Evolutionary conservation across 2,797 vertebrate species (phyloP), one percentile per base, ranked within the genome.

Genomic region (Ctenopoma multispine): DNA sequence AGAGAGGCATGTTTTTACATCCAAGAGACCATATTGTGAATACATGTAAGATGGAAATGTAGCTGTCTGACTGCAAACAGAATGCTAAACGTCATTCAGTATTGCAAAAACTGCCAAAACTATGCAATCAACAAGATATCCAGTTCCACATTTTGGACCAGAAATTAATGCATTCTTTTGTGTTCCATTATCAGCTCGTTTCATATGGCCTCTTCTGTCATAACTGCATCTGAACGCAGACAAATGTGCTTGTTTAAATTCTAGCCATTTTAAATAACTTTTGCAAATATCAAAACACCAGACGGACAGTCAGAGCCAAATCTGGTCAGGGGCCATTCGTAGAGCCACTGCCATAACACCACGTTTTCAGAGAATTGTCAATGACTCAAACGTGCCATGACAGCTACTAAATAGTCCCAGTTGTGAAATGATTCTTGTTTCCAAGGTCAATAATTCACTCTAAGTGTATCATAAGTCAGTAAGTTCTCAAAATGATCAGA

Each of bases 221-320:
- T 24, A 2, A 43, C 63, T 17, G 49, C 60, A 24, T 59, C 51
- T 67, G 17, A 65, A 69, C 10, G 38, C 27, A 72, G 60, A 70
- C 8, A 31, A 67, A 38, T 58, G 8, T 20, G 54, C 5, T 50
- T 40, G 31, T 67, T 75, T 57, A 40, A 43, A 63, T 55, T 51
- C 4, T 3, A 38, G 27, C 12, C 18, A 63, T 79, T 77, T 56
- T 15, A 18, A 66, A 61, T 69, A 50, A 46, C 38, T 49, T 51
- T 49, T 3, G 5, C 75, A n/a, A 80, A 63, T 69, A 79, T 66
- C 48, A 57, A 27, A 72, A 66, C 51, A 77, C 46, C 72, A 81
- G 69, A 79, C 79, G 59, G 71, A 46, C 64, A 36, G 27, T 73
- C 79, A 46, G 51, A 71, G 56, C 49, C 72, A 68, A 44, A 56